Evolutionary conservation across 1,140 invertebrate species (phyloP).

Genomic region (Bombus pascuorum): DNA sequence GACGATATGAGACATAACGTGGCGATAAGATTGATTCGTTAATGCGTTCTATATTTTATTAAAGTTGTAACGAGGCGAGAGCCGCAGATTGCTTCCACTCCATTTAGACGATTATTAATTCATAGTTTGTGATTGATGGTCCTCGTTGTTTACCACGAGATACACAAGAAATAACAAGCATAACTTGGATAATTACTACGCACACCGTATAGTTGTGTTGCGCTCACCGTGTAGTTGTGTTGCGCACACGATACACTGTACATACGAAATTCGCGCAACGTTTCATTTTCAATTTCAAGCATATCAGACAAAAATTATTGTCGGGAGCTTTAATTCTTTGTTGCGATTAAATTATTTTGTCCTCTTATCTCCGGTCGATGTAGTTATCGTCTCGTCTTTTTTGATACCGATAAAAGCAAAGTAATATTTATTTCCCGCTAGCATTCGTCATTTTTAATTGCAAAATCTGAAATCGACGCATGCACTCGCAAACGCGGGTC

Average conservation of each 20-base stretch:
- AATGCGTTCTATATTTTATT: background rate
- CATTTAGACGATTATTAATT: constrained; percentile 1
- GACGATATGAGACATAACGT: background rate
- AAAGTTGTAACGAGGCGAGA: background rate
- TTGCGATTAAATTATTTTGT: background rate
- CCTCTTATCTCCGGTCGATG: background rate
- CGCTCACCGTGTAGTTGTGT: too few relatives aligned
- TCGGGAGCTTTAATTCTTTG: background rate
- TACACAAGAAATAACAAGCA: background rate
- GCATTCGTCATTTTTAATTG: background rate
- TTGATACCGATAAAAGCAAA: background rate
- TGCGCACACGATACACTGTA: too few relatives aligned
- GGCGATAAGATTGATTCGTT: constrained; percentile 15
- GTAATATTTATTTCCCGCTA: background rate
- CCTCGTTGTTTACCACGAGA: background rate
- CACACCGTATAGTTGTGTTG: too few relatives aligned
- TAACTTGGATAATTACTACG: background rate
- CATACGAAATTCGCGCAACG: background rate
- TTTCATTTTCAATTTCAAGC: background rate
- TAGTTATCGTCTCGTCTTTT: background rate
- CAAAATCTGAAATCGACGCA: background rate
- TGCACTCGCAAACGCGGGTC: background rate
- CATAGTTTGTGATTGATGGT: background rate
- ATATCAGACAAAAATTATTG: background rate
- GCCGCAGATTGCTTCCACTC: background rate